Evolutionary conservation across 2,113 vertebrate genomes (phyloP).

Genomic region (Phrynocephalus versicolor): DNA sequence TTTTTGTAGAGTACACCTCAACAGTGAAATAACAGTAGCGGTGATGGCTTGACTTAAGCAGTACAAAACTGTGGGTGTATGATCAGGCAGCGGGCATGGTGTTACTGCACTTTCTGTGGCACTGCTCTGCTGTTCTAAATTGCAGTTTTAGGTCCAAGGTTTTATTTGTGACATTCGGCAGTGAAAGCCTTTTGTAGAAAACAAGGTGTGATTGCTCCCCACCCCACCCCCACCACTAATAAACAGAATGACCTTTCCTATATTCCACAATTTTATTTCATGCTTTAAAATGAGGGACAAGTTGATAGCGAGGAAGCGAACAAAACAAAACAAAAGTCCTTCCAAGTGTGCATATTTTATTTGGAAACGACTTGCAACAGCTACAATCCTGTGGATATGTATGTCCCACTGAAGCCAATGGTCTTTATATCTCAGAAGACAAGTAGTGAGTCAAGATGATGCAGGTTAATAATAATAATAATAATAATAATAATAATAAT

Average conservation of each 20-base stretch:
- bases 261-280: slow-evolving; percentile 1
- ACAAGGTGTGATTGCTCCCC: background rate
- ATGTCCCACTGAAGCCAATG: background rate
- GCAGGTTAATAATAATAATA: too few relatives aligned
- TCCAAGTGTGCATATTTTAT: background rate
- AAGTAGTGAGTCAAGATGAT: too few relatives aligned
- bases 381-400: background rate
- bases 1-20: background rate
- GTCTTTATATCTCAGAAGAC: too few relatives aligned
- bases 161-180: background rate
- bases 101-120: background rate
- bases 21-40: background rate
- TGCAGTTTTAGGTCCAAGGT: background rate
- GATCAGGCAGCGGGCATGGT: background rate
- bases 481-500: too few relatives aligned
- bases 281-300: slow-evolving; percentile 12
- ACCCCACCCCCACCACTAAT: too few relatives aligned
- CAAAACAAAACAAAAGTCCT: slow-evolving; percentile 1
- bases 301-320: background rate
- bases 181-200: background rate
- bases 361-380: background rate
- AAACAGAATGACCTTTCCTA: slow-evolving; percentile 22
- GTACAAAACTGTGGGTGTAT: background rate
- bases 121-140: background rate
- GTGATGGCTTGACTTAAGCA: background rate